Percentiles rank a stretch among this genome's conserved stretches.
These are phyloP conservation scores for Ptilorrhoa leucosticta DNA, from an alignment of 2,113 vertebrate genomes.

Conservation along the genomic window DNA sequence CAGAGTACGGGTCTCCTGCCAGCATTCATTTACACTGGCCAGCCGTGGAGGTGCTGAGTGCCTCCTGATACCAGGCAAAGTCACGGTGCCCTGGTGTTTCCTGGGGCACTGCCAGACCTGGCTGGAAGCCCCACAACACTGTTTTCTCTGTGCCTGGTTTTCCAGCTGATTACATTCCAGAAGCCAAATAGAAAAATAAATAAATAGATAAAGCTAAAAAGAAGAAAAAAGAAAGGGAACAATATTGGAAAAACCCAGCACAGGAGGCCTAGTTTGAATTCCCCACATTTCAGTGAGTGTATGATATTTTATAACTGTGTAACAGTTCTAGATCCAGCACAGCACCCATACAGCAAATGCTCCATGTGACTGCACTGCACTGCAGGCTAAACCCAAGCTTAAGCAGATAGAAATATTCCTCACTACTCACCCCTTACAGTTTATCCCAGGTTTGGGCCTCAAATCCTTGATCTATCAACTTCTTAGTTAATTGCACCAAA, in stretches of 20 bases:
- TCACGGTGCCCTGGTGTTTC: neutral
- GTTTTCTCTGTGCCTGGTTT: neutral
- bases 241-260: fast-evolving
- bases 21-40: neutral
- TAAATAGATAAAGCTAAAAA: neutral
- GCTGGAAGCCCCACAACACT: neutral
- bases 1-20: neutral
- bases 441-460: neutral
- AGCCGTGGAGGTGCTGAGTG: neutral
- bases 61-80: neutral
- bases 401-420: neutral
- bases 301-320: neutral
- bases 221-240: neutral
- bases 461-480: neutral
- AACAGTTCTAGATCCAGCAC: neutral
- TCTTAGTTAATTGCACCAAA: neutral
- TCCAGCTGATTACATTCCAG: neutral
- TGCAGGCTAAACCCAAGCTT: neutral
- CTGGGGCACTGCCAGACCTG: neutral
- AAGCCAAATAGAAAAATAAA: neutral
- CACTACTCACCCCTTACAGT: neutral
- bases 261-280: neutral
- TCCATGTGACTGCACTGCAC: neutral
- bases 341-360: neutral
- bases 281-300: neutral